A percentile compares a stretch with the other conserved stretches of the same genome.
Evolutionary conservation across 1,140 invertebrate species (phyloP).

Genomic region (Vollenhovia emeryi): DNA sequence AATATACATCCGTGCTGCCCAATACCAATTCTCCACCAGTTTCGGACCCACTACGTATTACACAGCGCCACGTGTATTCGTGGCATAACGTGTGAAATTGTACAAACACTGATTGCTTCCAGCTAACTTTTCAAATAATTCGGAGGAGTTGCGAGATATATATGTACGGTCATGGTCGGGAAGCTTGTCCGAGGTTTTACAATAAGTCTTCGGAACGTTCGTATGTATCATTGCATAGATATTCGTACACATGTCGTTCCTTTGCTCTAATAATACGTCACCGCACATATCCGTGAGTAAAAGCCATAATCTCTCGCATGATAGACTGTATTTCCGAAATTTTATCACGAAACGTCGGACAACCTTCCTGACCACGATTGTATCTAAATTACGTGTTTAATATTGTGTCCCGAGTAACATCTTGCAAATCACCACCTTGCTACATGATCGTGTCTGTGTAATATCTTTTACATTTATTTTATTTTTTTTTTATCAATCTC

Average conservation of each 20-base stretch:
- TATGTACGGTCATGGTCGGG: no score
- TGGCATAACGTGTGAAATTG: conserved; percentile 1
- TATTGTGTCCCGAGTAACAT: neutral
- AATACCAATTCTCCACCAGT: conserved; percentile 15
- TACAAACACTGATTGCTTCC: neutral
- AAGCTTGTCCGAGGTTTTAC: no score
- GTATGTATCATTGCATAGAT: no score
- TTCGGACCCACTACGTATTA: conserved; percentile 43
- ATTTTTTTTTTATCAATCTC: conserved; percentile 13
- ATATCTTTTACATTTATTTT: conserved; percentile 39
- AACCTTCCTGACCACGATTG: no score
- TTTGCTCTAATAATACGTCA: no score
- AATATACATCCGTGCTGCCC: neutral
- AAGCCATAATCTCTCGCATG: no score
- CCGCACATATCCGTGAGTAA: no score
- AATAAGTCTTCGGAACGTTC: no score
- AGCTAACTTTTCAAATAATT: conserved; percentile 40
- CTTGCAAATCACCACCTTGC: conserved; percentile 11
- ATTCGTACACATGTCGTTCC: no score
- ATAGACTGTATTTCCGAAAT: no score
- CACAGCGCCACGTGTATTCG: conserved; percentile 32
- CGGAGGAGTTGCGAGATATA: conserved; percentile 6
- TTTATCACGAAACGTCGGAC: no score
- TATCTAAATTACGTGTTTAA: conserved; percentile 33
- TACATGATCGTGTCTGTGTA: conserved; percentile 13